phyloP scores from a whole-genome alignment of 2,113 vertebrate species.

The Ovis canadensis region DNA sequence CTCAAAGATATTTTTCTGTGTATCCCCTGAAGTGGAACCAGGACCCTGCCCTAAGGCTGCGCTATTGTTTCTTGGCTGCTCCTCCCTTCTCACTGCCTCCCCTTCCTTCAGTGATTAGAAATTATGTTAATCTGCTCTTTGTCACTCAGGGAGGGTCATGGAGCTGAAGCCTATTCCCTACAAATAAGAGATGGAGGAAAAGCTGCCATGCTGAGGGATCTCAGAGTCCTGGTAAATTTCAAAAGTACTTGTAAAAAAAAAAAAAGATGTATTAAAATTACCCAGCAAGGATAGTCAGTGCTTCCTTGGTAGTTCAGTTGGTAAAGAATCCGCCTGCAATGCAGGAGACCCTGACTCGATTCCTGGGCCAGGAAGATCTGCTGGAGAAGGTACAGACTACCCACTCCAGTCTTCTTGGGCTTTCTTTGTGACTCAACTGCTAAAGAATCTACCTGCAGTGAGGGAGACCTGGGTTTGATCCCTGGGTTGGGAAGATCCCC shows the following conservation, averaged over 20 bases:
- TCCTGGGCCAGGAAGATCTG: not conserved
- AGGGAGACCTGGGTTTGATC: not conserved
- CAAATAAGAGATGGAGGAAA: not conserved
- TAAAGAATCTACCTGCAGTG: not conserved
- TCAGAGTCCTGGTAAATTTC: not conserved
- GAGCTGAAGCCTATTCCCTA: not conserved
- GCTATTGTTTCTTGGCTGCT: not conserved
- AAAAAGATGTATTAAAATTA: not conserved
- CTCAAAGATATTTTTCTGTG: not conserved
- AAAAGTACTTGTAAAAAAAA: not conserved
- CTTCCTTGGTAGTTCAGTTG: not conserved
- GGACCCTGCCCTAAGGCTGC: not conserved
- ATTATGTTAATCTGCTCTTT: not conserved
- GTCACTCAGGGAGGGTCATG: not conserved
- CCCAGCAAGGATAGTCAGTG: not conserved
- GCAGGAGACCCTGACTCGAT: not conserved
- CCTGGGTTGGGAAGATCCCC: not conserved
- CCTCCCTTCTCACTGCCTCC: not conserved
- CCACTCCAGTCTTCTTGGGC: not conserved
- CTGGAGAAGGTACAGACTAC: not conserved
- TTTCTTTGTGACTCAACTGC: not conserved
- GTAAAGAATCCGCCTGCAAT: not conserved
- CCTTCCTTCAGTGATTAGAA: not conserved
- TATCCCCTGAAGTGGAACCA: not conserved
- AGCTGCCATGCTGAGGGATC: not conserved